A percentile compares a stretch with the other conserved stretches of the same genome.
Conservation (phyloP, 2,797 vertebrate genomes). For the Centropyge bicolor region DNA sequence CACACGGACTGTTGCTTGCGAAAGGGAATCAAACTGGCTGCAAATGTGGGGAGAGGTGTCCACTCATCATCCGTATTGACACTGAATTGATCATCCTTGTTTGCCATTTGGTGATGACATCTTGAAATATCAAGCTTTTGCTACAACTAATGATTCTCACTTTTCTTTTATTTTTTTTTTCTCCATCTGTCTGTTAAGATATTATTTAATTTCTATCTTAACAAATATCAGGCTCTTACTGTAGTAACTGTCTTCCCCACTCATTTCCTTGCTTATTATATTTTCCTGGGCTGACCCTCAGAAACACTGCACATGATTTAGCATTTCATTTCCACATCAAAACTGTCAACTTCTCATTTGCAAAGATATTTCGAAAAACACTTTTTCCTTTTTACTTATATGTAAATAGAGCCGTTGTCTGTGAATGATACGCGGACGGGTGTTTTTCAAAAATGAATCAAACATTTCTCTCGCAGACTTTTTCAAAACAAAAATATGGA, state of each 20-base stretch:
- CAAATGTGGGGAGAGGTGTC: constrained; percentile 31
- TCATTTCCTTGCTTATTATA: constrained; percentile 34
- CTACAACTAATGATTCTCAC: background rate
- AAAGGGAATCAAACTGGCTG: constrained; percentile 24
- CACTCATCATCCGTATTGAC: constrained; percentile 20
- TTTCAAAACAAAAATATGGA: constrained; percentile 19
- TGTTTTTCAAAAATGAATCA: constrained; percentile 34
- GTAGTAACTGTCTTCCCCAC: background rate
- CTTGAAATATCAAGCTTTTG: background rate
- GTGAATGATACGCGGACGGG: constrained; percentile 34
- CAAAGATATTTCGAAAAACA: constrained; percentile 29
- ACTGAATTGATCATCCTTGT: constrained; percentile 17
- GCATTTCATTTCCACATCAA: constrained; percentile 61
- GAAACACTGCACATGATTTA: constrained; percentile 32
- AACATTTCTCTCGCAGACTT: constrained; percentile 19
- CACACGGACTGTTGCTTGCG: constrained; percentile 17
- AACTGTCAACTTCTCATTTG: constrained; percentile 37
- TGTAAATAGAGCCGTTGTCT: constrained; percentile 50
- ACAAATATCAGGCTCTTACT: background rate
- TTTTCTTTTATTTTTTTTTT: background rate
- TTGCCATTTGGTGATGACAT: constrained; percentile 5
- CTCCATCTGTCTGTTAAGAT: background rate
- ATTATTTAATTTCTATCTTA: background rate
- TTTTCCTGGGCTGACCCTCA: constrained; percentile 20
- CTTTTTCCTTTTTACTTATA: constrained; percentile 43